phyloP scores from a whole-genome alignment of 1,140 invertebrate genomes.

The Drosophila lacteicornis region DNA sequence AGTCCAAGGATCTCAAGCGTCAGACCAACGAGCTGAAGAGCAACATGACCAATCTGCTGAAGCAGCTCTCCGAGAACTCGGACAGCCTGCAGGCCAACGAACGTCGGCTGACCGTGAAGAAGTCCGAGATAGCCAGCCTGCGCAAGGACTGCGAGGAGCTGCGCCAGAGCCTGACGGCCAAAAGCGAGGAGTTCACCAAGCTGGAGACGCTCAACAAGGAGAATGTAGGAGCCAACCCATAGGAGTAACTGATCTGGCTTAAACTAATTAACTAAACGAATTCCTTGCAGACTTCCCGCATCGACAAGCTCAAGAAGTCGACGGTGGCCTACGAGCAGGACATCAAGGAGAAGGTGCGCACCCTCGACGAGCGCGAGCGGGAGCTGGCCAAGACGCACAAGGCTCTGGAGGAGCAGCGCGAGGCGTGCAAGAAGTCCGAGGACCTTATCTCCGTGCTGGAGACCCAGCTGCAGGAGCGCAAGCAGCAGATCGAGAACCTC shows the following conservation, averaged over 20 bases:
- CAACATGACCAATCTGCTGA: slow-evolving; percentile 72
- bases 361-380: slow-evolving; percentile 69
- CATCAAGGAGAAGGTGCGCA: slow-evolving; percentile 75
- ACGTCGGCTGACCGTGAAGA: slow-evolving; percentile 65
- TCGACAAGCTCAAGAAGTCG: slow-evolving; percentile 78
- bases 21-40: slow-evolving; percentile 72
- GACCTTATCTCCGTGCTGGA: slow-evolving; percentile 76
- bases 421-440: slow-evolving; percentile 76
- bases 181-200: slow-evolving; percentile 67
- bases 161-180: slow-evolving; percentile 43
- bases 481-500: slow-evolving; percentile 76
- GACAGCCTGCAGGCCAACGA: slow-evolving; percentile 71
- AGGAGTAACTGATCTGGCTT: too few relatives aligned
- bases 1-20: slow-evolving; percentile 76
- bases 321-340: slow-evolving; percentile 73
- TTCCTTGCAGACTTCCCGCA: slow-evolving; percentile 56
- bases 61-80: slow-evolving; percentile 72
- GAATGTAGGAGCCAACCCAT: slow-evolving; percentile 45
- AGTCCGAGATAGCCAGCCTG: slow-evolving; percentile 62
- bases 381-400: slow-evolving; percentile 74
- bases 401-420: slow-evolving; percentile 73
- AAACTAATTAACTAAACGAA: too few relatives aligned
- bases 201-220: slow-evolving; percentile 68
- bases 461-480: slow-evolving; percentile 75
- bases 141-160: slow-evolving; percentile 68